phyloP scores from a whole-genome alignment of 2,888 invertebrate genomes.

The Euplexia lucipara region DNA sequence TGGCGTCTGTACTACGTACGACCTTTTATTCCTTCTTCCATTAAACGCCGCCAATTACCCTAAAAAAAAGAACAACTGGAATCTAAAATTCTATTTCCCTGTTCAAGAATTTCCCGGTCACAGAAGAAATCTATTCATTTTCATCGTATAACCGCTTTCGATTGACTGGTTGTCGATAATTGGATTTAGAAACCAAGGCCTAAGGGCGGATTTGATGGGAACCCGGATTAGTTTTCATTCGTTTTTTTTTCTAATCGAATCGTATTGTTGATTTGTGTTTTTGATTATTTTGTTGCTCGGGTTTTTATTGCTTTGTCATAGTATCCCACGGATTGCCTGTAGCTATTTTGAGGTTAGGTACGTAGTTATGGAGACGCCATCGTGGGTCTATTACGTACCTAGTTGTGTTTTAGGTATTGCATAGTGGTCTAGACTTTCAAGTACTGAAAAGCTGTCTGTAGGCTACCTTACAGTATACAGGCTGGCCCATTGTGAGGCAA shows the following conservation, averaged over 20 bases:
- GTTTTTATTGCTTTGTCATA: neutral
- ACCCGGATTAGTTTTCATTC: slow-evolving; percentile 35
- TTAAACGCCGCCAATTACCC: neutral
- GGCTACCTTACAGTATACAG: too few relatives aligned
- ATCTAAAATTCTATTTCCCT: slow-evolving; percentile 2
- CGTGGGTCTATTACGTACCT: too few relatives aligned
- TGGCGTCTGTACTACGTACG: too few relatives aligned
- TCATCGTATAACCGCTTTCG: slow-evolving; percentile 47
- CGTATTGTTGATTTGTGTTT: slow-evolving; percentile 15
- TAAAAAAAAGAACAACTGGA: slow-evolving; percentile 4
- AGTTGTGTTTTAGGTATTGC: too few relatives aligned
- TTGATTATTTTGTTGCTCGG: neutral
- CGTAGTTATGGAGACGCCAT: too few relatives aligned
- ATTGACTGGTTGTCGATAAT: slow-evolving; percentile 48
- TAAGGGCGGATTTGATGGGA: slow-evolving; percentile 27
- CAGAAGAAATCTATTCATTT: slow-evolving; percentile 56
- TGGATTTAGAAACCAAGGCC: slow-evolving; percentile 53
- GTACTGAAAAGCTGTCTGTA: too few relatives aligned
- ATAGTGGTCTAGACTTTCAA: too few relatives aligned
- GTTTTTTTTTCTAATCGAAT: slow-evolving; percentile 24
- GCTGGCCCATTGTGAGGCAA: too few relatives aligned
- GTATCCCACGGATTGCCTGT: too few relatives aligned
- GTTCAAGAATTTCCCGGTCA: slow-evolving; percentile 3
- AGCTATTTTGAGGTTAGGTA: too few relatives aligned
- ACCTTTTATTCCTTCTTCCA: neutral